Evolutionary conservation across 2,888 invertebrate genomes (phyloP), one percentile per base, ranked within the genome.

Genomic region (Sicus ferrugineus): DNA sequence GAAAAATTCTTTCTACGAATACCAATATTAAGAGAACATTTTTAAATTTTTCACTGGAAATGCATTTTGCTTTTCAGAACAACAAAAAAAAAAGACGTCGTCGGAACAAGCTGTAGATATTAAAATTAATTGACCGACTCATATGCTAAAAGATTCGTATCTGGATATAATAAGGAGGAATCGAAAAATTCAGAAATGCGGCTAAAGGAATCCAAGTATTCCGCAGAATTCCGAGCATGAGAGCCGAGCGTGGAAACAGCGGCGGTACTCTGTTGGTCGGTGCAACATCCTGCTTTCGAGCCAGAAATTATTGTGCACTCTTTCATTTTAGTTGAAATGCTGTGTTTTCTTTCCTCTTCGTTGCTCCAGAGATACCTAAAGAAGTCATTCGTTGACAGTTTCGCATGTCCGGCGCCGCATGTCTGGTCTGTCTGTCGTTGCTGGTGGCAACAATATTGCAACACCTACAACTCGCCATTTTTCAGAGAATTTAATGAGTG

Each of bases 121-220:
- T 56, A 69, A 67, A 64, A 64, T 69, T 68, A 56, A 69, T 64
- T 69, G 42, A 46, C 56, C 63, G 50, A 62, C 63, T 59, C 56
- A 58, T 69, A 59, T 63, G 64, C 58, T 58, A 46, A 54, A 28
- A 69, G 67, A 67, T 67, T 28, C 1, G 46, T 50, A 67, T 67
- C 67, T 58, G n/a, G n/a, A 34, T 46, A 34, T 23, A n/a, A 62
- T 23, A 48, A 63, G 26, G 30, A 28, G 26, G 58, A 48, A 30
- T 28, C 38, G 23, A 54, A 66, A 4, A 58, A 56, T 23, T 42
- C 38, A 31, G 23, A 38, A 52, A 23, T 48, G 26, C 42, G 21
- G 34, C 16, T 31, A 42, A n/a, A 14, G 16, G 42, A 42, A 2
- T 9, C 42, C 59, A 59, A 19, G 30, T 19, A 19, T 21, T 11